These are phyloP conservation scores for Takifugu rubripes DNA, from an alignment of 2,797 vertebrate species.

Conservation along the genomic window DNA sequence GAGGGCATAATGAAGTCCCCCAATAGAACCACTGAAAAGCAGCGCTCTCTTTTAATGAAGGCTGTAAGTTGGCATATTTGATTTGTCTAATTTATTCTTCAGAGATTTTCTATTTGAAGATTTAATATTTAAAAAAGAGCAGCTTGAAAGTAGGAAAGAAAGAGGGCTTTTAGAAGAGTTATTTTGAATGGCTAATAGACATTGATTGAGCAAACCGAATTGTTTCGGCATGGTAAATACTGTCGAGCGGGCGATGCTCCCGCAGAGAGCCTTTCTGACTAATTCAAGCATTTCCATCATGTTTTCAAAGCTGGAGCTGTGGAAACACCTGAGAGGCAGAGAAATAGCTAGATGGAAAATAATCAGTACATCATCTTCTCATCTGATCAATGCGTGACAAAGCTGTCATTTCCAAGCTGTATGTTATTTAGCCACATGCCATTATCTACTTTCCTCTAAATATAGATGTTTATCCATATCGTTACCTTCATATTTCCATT, in stretches of 20 bases:
- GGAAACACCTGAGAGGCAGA: conserved; percentile 28
- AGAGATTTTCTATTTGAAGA: conserved; percentile 73
- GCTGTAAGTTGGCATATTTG: conserved; percentile 77
- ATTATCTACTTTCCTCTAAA: no score
- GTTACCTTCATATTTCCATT: no score
- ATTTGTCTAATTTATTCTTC: conserved; percentile 79
- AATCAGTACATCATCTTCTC: conserved; percentile 1
- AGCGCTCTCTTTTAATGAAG: conserved; percentile 69
- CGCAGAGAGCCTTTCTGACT: conserved; percentile 51
- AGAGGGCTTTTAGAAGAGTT: conserved; percentile 56
- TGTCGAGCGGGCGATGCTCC: conserved; percentile 35
- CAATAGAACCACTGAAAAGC: conserved; percentile 68
- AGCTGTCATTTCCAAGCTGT: no score
- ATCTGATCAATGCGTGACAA: not conserved
- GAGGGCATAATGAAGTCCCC: conserved; percentile 76
- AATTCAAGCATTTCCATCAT: conserved; percentile 41
- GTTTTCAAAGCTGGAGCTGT: conserved; percentile 27
- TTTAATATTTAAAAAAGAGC: conserved; percentile 68
- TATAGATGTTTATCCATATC: no score
- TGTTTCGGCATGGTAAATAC: conserved; percentile 53
- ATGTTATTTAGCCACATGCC: no score
- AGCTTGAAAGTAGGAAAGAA: conserved; percentile 65
- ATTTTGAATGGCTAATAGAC: conserved; percentile 58
- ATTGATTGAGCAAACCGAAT: conserved; percentile 56
- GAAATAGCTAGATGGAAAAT: conserved; percentile 15